Evolutionary conservation across 2,113 vertebrate species (phyloP).

Genomic region (Hirundichthys speculiger): DNA sequence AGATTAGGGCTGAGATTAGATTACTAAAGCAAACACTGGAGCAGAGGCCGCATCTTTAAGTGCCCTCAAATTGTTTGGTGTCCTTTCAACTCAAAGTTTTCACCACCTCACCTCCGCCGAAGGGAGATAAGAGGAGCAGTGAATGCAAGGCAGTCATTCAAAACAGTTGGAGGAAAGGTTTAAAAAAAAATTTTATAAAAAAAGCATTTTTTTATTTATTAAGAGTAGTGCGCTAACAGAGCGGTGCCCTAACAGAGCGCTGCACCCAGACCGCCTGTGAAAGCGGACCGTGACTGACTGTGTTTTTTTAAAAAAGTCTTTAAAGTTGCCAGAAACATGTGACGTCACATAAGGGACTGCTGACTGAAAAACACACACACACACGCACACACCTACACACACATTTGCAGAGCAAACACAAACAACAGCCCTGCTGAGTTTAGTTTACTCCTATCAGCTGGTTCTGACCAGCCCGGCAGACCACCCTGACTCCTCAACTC

Average conservation of each 20-base stretch:
- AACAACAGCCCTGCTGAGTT: conserved; percentile 78
- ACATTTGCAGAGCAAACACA: conserved; percentile 71
- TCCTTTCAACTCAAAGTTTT: conserved; percentile 48
- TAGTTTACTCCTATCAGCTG: conserved; percentile 77
- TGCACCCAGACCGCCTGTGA: conserved; percentile 67
- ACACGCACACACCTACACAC: conserved; percentile 46
- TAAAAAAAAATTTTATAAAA: conserved; percentile 47
- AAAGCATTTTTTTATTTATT: too few relatives aligned
- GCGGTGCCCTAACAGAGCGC: not conserved
- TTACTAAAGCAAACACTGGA: conserved; percentile 71
- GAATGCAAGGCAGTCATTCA: not conserved
- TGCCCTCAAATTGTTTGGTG: conserved; percentile 55
- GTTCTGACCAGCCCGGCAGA: conserved; percentile 61
- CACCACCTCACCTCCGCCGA: conserved; percentile 60
- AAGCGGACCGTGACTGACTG: conserved; percentile 82
- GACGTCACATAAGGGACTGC: conserved; percentile 54
- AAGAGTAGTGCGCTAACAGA: too few relatives aligned
- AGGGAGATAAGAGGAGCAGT: conserved; percentile 50
- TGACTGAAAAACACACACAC: conserved; percentile 24
- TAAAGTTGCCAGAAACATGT: conserved; percentile 61
- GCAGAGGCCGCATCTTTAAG: conserved; percentile 59
- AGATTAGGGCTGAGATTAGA: conserved; percentile 79
- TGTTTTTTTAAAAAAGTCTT: conserved; percentile 61
- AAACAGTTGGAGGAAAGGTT: conserved; percentile 37
- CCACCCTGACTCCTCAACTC: conserved; percentile 64